These are phyloP conservation scores for Zosterops hypoxanthus DNA, from an alignment of 2,113 vertebrate genomes.

Conservation along the genomic window DNA sequence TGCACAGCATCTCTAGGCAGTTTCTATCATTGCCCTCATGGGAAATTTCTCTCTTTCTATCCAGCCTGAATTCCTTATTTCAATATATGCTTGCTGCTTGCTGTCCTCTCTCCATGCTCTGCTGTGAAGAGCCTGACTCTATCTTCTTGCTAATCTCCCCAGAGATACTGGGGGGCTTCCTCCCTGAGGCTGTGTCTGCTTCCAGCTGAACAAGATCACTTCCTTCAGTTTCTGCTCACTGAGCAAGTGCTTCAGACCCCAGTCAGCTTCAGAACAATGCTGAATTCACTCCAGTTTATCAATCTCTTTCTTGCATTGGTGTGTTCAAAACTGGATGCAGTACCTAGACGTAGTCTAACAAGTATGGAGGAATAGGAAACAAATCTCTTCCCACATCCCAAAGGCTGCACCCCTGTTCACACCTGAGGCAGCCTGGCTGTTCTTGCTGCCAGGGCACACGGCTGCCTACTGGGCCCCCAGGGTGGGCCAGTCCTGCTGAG, in stretches of 20 bases:
- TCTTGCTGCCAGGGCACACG: not conserved
- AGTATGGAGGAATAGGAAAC: not conserved
- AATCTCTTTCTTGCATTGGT: not conserved
- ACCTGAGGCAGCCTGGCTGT: not conserved
- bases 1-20: not conserved
- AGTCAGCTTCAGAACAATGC: not conserved
- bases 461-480: too few relatives aligned
- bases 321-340: not conserved
- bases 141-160: not conserved
- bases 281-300: not conserved
- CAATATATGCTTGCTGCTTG: not conserved
- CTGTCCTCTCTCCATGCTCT: not conserved
- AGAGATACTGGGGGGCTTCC: not conserved
- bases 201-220: not conserved
- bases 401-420: not conserved
- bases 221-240: not conserved
- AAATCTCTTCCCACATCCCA: not conserved
- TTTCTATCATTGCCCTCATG: not conserved
- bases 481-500: not conserved
- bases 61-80: not conserved
- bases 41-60: not conserved
- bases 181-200: not conserved
- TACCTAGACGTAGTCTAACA: not conserved
- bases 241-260: not conserved
- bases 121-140: not conserved